A percentile compares a stretch with the other conserved stretches of the same genome.
phyloP scores from a whole-genome alignment of 1,140 invertebrate species.

The Conus betulinus region DNA sequence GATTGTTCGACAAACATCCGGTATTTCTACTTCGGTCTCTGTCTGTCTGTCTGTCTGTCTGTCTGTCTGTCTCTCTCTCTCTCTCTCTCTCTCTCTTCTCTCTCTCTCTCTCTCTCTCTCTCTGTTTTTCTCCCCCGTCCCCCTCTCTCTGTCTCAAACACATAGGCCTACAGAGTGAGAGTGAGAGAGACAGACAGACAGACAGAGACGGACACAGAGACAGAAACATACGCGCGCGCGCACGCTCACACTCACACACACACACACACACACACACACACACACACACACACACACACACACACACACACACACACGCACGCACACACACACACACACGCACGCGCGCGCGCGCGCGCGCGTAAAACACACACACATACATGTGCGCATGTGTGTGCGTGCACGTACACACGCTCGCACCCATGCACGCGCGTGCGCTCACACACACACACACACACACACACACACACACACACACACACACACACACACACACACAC shows the following conservation, averaged over 20 bases:
- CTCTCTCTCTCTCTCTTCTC: background rate
- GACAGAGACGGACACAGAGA: conserved; percentile 10
- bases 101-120: conserved; percentile 9
- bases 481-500: too few species aligned
- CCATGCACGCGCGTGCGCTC: too few species aligned
- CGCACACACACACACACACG: too few species aligned
- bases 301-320: too few species aligned
- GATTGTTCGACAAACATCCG: background rate
- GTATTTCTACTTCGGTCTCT: background rate
- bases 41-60: background rate
- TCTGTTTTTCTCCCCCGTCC: conserved; percentile 23
- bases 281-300: too few species aligned
- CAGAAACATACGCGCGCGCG: background rate
- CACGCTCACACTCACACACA: background rate
- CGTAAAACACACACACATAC: too few species aligned
- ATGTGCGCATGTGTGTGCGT: too few species aligned
- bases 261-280: background rate
- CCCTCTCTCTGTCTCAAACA: conserved; percentile 9
- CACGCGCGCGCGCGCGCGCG: too few species aligned
- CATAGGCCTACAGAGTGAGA: conserved; percentile 1
- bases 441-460: too few species aligned
- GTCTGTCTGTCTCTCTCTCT: background rate
- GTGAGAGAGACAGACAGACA: background rate
- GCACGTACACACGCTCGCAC: too few species aligned
- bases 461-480: too few species aligned